Conservation (phyloP, 2,888 invertebrate species). For the Drosophila melanosoma region DNA sequence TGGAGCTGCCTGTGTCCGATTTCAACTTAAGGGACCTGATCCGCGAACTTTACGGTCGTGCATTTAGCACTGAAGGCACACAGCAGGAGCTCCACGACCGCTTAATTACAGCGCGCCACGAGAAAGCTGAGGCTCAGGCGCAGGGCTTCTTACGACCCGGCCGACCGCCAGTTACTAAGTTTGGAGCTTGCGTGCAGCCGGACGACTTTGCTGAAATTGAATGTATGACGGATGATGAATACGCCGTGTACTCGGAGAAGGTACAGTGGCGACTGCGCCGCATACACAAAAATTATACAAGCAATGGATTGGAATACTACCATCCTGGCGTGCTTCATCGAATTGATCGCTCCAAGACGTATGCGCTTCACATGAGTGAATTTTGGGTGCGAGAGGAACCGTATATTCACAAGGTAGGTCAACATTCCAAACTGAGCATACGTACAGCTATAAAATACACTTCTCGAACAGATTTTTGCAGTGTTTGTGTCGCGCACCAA, state of each 20-base stretch:
- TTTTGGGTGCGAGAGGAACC: constrained; percentile 48
- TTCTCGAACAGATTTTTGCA: constrained; percentile 27
- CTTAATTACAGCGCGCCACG: constrained; percentile 29
- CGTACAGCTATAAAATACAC: background rate
- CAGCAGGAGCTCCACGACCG: constrained; percentile 34
- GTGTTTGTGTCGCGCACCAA: constrained; percentile 42
- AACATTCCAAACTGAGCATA: background rate
- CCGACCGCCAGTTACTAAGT: constrained; percentile 36
- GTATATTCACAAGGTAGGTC: constrained; percentile 45
- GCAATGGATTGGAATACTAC: constrained; percentile 38
- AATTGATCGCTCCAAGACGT: constrained; percentile 40
- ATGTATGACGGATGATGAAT: constrained; percentile 39
- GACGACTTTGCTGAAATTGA: constrained; percentile 46
- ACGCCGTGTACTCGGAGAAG: constrained; percentile 19
- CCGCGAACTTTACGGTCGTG: constrained; percentile 42
- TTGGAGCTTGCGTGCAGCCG: constrained; percentile 42
- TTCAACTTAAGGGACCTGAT: constrained; percentile 40
- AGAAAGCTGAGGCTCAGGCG: constrained; percentile 50
- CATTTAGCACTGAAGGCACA: constrained; percentile 31
- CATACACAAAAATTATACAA: constrained; percentile 19
- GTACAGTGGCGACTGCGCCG: constrained; percentile 45
- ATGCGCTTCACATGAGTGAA: constrained; percentile 40
- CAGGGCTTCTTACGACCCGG: constrained; percentile 43
- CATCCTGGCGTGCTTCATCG: constrained; percentile 50
- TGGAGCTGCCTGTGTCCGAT: constrained; percentile 44